Conservation (phyloP, 2,888 invertebrate species). For the Cosmia pyralina region DNA sequence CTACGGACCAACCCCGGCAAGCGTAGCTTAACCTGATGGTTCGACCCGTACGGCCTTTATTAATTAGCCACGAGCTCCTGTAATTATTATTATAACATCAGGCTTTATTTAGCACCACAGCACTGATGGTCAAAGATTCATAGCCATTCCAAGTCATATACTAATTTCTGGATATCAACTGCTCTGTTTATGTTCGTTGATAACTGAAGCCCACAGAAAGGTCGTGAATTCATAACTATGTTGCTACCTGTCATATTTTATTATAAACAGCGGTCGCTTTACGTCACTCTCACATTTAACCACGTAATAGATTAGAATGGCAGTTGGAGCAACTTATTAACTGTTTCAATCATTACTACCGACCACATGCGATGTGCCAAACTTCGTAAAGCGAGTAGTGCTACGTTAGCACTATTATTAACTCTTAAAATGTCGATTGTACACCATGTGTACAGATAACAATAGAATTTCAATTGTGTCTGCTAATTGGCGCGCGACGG, state of each 20-base stretch:
- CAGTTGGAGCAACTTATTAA: slow-evolving; percentile 17
- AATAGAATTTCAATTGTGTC: too few relatives aligned
- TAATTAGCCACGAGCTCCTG: too few relatives aligned
- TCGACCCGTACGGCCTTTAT: too few relatives aligned
- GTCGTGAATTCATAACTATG: slow-evolving; percentile 38
- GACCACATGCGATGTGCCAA: neutral
- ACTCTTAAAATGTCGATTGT: too few relatives aligned
- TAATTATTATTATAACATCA: too few relatives aligned
- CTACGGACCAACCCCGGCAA: too few relatives aligned
- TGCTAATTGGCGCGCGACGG: too few relatives aligned
- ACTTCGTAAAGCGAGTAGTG: neutral
- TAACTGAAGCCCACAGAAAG: slow-evolving; percentile 5
- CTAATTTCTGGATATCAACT: neutral
- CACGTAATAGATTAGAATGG: slow-evolving; percentile 14
- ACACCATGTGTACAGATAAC: too few relatives aligned
- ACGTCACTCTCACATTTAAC: slow-evolving; percentile 26
- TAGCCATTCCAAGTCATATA: neutral
- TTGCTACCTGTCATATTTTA: slow-evolving; percentile 45
- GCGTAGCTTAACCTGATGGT: too few relatives aligned
- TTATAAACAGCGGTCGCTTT: slow-evolving; percentile 46
- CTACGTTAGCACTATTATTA: too few relatives aligned
- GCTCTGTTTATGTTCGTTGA: neutral
- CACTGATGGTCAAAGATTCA: neutral
- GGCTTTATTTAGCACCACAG: neutral
- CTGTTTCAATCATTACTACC: neutral